Percentiles rank a stretch among this genome's conserved stretches.
phyloP scores from a whole-genome alignment of 2,888 invertebrate species.

The Ditylenchus weischeri region DNA sequence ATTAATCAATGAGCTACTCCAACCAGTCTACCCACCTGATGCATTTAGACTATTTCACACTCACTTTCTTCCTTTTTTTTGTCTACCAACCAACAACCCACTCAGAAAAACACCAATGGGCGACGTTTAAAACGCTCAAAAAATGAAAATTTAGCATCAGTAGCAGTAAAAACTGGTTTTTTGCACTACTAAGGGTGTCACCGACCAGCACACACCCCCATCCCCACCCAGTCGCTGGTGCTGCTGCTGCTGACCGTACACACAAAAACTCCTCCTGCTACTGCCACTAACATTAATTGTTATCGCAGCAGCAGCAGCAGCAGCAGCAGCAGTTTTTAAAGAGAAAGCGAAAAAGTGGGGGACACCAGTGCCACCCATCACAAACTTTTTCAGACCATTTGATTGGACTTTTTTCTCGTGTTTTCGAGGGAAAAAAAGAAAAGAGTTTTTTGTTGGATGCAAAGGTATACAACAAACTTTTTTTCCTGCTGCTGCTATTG shows the following conservation, averaged over 20 bases:
- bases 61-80: neutral
- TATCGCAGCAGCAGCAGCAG: neutral
- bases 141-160: too few relatives aligned
- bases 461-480: too few relatives aligned
- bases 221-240: neutral
- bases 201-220: slow-evolving; percentile 4
- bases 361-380: neutral
- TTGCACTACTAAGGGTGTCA: slow-evolving; percentile 5
- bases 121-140: neutral
- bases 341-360: neutral
- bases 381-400: neutral
- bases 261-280: neutral
- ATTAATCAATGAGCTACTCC: too few relatives aligned
- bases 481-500: too few relatives aligned
- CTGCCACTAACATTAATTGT: neutral
- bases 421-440: too few relatives aligned
- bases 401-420: too few relatives aligned
- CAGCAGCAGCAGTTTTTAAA: neutral
- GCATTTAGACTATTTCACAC: neutral
- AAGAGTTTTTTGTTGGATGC: too few relatives aligned
- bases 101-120: neutral
- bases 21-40: too few relatives aligned
- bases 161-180: slow-evolving; percentile 9
- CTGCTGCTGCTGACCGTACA: slow-evolving; percentile 3
- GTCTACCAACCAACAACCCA: neutral